Evolutionary conservation across 2,113 vertebrate genomes (phyloP).

Genomic region (Phycodurus eques): DNA sequence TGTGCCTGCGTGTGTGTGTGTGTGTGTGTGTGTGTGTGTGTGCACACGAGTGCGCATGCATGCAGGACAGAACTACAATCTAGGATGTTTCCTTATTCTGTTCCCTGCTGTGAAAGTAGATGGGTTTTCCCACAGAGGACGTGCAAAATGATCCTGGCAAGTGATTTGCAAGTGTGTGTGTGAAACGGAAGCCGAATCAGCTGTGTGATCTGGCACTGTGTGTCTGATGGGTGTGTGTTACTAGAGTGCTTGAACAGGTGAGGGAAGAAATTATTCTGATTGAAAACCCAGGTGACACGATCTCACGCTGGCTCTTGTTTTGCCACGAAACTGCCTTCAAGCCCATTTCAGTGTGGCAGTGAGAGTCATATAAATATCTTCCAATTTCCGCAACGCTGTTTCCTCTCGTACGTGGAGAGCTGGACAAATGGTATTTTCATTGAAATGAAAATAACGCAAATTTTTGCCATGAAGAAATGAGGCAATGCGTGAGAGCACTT

Average conservation of each 20-base stretch:
- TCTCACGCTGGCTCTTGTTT: constrained; percentile 56
- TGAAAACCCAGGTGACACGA: constrained; percentile 51
- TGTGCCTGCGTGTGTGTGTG: background rate
- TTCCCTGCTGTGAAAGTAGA: constrained; percentile 67
- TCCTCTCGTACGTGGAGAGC: background rate
- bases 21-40: background rate
- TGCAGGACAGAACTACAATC: constrained; percentile 12
- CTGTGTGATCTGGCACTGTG: constrained; percentile 13
- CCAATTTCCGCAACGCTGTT: constrained; percentile 27
- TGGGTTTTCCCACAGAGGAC: constrained; percentile 62
- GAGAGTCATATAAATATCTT: constrained; percentile 49
- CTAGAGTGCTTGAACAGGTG: constrained; percentile 46
- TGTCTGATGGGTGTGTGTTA: constrained; percentile 26
- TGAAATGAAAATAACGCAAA: background rate
- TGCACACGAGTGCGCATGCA: background rate
- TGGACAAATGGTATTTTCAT: background rate
- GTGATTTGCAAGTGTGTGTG: constrained; percentile 47
- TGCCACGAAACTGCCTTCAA: constrained; percentile 33
- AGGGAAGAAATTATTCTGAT: constrained; percentile 51
- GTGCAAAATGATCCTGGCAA: constrained; percentile 56
- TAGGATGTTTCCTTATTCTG: constrained; percentile 55
- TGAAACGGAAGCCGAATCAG: constrained; percentile 7
- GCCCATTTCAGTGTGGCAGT: constrained; percentile 48
- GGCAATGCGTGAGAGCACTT: background rate
- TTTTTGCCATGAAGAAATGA: background rate